phyloP scores from a whole-genome alignment of 2,797 vertebrate genomes.

The Gambelia wislizenii region DNA sequence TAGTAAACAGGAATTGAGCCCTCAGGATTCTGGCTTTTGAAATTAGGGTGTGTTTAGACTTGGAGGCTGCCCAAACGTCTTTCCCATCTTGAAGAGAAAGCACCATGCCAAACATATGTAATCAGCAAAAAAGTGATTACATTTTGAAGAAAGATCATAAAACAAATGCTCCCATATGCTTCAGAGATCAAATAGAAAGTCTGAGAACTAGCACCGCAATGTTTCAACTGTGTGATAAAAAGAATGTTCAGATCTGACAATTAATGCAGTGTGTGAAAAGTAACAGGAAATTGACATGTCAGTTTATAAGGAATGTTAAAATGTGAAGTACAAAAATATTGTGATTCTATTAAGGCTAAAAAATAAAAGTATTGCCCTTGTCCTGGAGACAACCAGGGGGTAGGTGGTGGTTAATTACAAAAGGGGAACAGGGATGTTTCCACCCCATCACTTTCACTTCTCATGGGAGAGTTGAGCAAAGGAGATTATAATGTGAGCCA shows the following conservation, averaged over 20 bases:
- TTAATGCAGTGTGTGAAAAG: conserved; percentile 42
- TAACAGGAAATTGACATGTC: not conserved
- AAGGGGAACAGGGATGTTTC: not conserved
- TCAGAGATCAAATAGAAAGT: conserved; percentile 74
- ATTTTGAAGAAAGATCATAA: conserved; percentile 74
- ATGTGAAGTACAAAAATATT: not conserved
- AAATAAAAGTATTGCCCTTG: not conserved
- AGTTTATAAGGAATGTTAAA: conserved; percentile 24
- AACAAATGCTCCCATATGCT: conserved; percentile 78
- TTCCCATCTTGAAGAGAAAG: conserved; percentile 77
- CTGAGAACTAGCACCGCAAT: conserved; percentile 57
- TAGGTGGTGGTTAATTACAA: not conserved
- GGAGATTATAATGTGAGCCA: not conserved
- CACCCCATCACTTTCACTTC: not conserved
- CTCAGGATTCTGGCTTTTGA: conserved; percentile 84
- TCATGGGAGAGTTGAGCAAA: not conserved
- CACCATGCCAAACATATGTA: conserved; percentile 76
- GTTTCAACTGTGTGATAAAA: conserved; percentile 65
- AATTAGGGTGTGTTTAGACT: conserved; percentile 86
- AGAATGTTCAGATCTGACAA: conserved; percentile 41
- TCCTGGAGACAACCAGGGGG: not conserved
- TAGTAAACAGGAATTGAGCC: conserved; percentile 84
- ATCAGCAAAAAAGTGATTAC: conserved; percentile 70
- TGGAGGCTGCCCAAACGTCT: conserved; percentile 78
- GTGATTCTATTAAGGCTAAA: not conserved